Evolutionary conservation across 2,888 invertebrate genomes (phyloP).

Genomic region (Agonopterix subpropinquella): DNA sequence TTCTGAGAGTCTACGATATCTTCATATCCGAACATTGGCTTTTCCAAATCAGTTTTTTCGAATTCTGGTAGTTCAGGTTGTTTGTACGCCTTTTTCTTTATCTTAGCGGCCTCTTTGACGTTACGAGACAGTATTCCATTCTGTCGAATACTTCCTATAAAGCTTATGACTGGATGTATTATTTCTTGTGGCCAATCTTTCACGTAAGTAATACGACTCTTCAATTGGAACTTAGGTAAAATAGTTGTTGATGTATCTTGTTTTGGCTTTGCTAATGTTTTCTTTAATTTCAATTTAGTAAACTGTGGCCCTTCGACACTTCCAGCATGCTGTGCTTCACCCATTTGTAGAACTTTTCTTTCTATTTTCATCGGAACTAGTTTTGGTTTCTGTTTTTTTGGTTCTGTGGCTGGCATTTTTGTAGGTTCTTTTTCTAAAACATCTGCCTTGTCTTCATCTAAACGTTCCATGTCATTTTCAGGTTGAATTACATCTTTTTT

Average conservation of each 20-base stretch:
- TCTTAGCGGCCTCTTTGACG: conserved; percentile 80
- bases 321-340: conserved; percentile 78
- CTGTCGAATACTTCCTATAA: conserved; percentile 75
- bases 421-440: conserved; percentile 1
- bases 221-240: conserved; percentile 82
- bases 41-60: conserved; percentile 74
- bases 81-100: conserved; percentile 76
- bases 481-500: not conserved
- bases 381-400: conserved; percentile 40
- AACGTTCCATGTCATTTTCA: not conserved
- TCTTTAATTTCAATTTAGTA: conserved; percentile 82
- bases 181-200: conserved; percentile 78
- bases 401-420: conserved; percentile 36
- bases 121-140: conserved; percentile 83
- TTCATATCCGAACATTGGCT: conserved; percentile 67
- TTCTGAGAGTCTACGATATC: conserved; percentile 55
- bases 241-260: conserved; percentile 47
- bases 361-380: conserved; percentile 77
- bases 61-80: conserved; percentile 73
- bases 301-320: conserved; percentile 78
- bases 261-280: conserved; percentile 69
- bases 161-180: conserved; percentile 64
- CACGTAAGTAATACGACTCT: conserved; percentile 79
- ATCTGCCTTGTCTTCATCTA: not conserved
- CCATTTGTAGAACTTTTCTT: conserved; percentile 77